Evolutionary conservation across 1,140 invertebrate species (phyloP).

Genomic region (Oncopodura yosiiana): DNA sequence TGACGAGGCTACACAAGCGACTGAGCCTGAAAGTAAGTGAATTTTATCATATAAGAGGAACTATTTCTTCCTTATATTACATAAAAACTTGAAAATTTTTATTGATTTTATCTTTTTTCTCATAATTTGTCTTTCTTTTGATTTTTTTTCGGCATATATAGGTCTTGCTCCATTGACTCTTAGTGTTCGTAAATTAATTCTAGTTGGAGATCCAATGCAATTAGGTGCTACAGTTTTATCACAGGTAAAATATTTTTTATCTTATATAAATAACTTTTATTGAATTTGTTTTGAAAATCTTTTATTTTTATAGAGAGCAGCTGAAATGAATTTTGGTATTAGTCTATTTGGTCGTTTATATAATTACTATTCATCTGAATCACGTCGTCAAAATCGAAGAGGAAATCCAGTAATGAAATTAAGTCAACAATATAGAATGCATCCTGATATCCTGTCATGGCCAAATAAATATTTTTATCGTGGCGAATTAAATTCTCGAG

Average conservation of each 20-base stretch:
- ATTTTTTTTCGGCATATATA: too few relatives aligned
- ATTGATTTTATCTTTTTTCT: too few relatives aligned
- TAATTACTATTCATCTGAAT: slow-evolving; percentile 39
- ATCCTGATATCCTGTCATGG: slow-evolving; percentile 61
- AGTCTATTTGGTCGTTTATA: slow-evolving; percentile 57
- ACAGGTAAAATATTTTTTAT: slow-evolving; percentile 44
- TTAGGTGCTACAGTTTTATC: slow-evolving; percentile 71
- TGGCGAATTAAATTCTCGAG: slow-evolving; percentile 45
- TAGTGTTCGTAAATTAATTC: slow-evolving; percentile 58
- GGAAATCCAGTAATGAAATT: slow-evolving; percentile 49
- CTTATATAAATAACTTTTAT: not conserved
- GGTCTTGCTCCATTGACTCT: slow-evolving; percentile 65
- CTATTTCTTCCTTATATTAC: too few relatives aligned
- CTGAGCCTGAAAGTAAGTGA: slow-evolving; percentile 73
- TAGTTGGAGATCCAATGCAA: slow-evolving; percentile 83
- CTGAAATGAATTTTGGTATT: slow-evolving; percentile 48
- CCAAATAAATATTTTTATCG: slow-evolving; percentile 70
- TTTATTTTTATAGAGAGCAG: slow-evolving; percentile 45
- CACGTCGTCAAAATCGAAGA: not conserved
- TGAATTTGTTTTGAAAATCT: slow-evolving; percentile 7
- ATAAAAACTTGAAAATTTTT: too few relatives aligned
- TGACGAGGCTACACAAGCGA: slow-evolving; percentile 81
- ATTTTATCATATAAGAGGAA: too few relatives aligned
- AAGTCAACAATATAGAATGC: slow-evolving; percentile 76
- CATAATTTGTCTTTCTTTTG: too few relatives aligned